Evolutionary conservation across 1,140 invertebrate genomes (phyloP).

Genomic region (Sogatella furcifera): DNA sequence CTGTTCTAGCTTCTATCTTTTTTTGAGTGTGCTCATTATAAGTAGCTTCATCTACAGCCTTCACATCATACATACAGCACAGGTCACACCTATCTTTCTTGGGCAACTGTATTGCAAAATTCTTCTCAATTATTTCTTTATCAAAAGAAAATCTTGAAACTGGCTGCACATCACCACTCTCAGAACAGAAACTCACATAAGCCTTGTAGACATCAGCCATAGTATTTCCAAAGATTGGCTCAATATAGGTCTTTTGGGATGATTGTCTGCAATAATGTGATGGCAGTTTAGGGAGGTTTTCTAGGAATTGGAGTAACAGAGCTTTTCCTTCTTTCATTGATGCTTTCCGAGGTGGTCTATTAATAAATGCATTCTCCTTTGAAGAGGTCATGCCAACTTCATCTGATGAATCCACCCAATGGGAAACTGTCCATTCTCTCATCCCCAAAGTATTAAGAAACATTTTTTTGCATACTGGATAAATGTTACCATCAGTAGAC

Average conservation of each 20-base stretch:
- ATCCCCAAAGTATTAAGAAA: constrained; percentile 3
- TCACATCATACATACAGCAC: constrained; percentile 19
- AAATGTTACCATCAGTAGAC: background rate
- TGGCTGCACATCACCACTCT: background rate
- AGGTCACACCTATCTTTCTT: constrained; percentile 26
- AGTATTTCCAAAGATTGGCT: constrained; percentile 9
- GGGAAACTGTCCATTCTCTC: constrained; percentile 6
- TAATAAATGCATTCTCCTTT: background rate
- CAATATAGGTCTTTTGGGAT: constrained; percentile 6
- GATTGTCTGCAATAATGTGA: constrained; percentile 11
- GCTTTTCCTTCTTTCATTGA: no score
- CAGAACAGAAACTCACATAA: constrained; percentile 2
- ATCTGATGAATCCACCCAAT: constrained; percentile 4
- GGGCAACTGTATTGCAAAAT: constrained; percentile 19
- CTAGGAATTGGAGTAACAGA: background rate
- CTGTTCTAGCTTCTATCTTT: constrained; percentile 20
- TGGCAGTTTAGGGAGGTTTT: constrained; percentile 9
- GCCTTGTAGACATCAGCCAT: background rate
- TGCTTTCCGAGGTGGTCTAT: no score
- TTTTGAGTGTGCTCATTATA: constrained; percentile 19
- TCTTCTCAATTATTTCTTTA: constrained; percentile 14
- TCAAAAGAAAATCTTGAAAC: background rate
- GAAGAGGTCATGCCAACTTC: background rate
- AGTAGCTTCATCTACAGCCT: constrained; percentile 18
- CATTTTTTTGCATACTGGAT: constrained; percentile 2